Conservation (phyloP, 2,113 vertebrate species). For the Monarcha castaneiventris region DNA sequence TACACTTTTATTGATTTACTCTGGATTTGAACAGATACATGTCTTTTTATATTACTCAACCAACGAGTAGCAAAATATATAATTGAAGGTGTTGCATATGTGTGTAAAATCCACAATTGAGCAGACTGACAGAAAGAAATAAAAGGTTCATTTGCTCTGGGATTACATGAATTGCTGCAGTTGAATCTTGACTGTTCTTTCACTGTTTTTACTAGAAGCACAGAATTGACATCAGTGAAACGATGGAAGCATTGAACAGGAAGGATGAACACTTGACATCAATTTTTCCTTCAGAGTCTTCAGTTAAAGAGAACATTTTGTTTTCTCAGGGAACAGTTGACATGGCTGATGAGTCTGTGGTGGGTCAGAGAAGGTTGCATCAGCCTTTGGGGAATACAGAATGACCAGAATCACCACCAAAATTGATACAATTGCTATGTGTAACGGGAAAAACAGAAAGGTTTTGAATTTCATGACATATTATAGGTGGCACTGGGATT, state of each 20-base stretch:
- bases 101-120: not conserved
- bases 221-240: not conserved
- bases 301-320: not conserved
- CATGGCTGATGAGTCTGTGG: not conserved
- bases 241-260: rapidly evolving
- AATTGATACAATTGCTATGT: not conserved
- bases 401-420: not conserved
- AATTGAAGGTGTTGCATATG: not conserved
- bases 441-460: not conserved
- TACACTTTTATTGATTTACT: not conserved
- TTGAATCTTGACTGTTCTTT: not conserved
- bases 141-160: not conserved
- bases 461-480: not conserved
- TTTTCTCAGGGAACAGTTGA: not conserved
- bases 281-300: not conserved
- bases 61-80: not conserved
- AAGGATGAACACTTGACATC: not conserved
- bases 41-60: not conserved
- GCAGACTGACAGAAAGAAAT: not conserved
- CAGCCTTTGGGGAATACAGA: not conserved
- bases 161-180: not conserved
- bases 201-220: not conserved
- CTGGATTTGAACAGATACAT: not conserved
- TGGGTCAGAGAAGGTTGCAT: not conserved
- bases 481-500: not conserved